Evolutionary conservation across 2,888 invertebrate species (phyloP), one percentile per base, ranked within the genome.

Genomic region (Sinopyrophorus schimmeli): DNA sequence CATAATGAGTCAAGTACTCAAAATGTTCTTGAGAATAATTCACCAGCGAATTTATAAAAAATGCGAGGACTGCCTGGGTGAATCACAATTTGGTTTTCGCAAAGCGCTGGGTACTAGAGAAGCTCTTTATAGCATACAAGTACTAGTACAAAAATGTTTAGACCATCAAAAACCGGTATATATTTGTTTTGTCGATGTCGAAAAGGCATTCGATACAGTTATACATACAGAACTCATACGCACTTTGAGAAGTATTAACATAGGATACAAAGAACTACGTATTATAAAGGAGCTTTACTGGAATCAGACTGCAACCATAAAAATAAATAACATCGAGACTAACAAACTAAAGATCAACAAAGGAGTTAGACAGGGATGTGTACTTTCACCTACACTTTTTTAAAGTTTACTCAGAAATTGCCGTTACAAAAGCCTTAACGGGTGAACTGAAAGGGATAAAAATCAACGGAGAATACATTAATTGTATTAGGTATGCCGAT

Each of bases 401-500:
- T 26, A 26, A 26, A 9, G 9, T 26, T 26, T 26, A 5, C 5
- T 5, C 9, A 26, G 5, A 26, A n/a, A 2, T 26, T 11, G 26
- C 10, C 9, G 26, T 26, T 10, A 3, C 3, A 26, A 26, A 26
- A 26, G 10, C 26, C 5, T 26, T 26, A 26, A 11, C 26, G 9
- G 10, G 5, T n/a, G 2, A 26, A 26, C 26, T 11, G 5, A 26
- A 26, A 26, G 9, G 26, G 9, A 3, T 26, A 4, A 9, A 26
- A 26, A 26, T 26, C 11, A 26, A 26, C 10, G 26, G 5, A 4
- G 28, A 14, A 28, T 5, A 28, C 2, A 4, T 28, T 1, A 28
- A 28, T 6, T 28, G 27, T 27, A 39, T 27, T n/a, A 26, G 30
- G 17, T 28, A 30, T 7, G 30, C 30, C 17, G 30, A 30, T 16